phyloP scores from a whole-genome alignment of 2,888 invertebrate genomes.

The Apamea monoglypha region DNA sequence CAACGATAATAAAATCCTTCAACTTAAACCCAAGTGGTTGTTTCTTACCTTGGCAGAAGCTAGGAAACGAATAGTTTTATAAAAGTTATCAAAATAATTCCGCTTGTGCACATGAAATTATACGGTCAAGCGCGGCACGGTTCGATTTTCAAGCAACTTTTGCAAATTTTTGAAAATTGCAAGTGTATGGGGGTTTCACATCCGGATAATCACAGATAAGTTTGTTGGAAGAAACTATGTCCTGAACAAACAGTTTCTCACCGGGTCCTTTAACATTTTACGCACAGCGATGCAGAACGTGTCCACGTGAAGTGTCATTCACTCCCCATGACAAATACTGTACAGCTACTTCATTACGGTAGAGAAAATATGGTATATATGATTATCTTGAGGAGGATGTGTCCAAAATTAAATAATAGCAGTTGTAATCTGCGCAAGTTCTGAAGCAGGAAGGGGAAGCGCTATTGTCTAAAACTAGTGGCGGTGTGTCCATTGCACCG shows the following conservation, averaged over 20 bases:
- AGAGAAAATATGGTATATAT: slow-evolving; percentile 35
- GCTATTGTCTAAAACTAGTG: slow-evolving; percentile 79
- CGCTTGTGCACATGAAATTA: neutral
- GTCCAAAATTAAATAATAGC: slow-evolving; percentile 65
- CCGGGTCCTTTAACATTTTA: slow-evolving; percentile 26
- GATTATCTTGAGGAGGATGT: slow-evolving; percentile 62
- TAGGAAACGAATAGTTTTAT: neutral
- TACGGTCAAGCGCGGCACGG: neutral
- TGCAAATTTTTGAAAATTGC: neutral
- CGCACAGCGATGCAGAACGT: slow-evolving; percentile 39
- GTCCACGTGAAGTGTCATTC: slow-evolving; percentile 49
- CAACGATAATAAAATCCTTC: neutral
- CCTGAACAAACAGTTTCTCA: neutral
- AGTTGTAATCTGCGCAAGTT: slow-evolving; percentile 69
- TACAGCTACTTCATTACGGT: slow-evolving; percentile 39
- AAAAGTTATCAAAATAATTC: neutral
- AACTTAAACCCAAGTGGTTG: neutral
- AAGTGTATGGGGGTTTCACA: neutral
- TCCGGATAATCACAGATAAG: neutral
- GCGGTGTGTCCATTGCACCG: slow-evolving; percentile 77
- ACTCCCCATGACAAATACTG: slow-evolving; percentile 54
- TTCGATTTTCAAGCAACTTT: neutral
- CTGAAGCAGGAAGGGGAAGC: slow-evolving; percentile 85
- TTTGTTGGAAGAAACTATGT: neutral
- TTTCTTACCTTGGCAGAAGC: neutral